Evolutionary conservation across 2,797 vertebrate species (phyloP).

Genomic region (Cyprinella venusta): DNA sequence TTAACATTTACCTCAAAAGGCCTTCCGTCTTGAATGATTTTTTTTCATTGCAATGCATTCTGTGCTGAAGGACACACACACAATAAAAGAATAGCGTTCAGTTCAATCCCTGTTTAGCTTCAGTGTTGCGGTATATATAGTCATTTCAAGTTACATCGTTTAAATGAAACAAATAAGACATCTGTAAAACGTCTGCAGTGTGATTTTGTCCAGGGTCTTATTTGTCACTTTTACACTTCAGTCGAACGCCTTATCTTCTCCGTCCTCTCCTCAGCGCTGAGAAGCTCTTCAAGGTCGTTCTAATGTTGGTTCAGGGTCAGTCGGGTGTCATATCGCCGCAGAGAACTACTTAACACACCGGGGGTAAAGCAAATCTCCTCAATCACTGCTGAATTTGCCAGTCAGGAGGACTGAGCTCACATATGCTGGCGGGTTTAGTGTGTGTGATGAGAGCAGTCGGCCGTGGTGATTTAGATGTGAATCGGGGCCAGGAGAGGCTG

Average conservation of each 20-base stretch:
- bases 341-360: constrained; percentile 68
- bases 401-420: constrained; percentile 77
- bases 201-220: background rate
- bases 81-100: background rate
- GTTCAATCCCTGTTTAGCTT: background rate
- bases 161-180: background rate
- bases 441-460: constrained; percentile 78
- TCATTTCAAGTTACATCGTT: background rate
- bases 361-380: constrained; percentile 71
- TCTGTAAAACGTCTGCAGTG: background rate
- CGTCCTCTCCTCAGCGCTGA: constrained; percentile 69
- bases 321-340: constrained; percentile 62
- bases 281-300: constrained; percentile 74
- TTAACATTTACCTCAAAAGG: background rate
- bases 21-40: background rate
- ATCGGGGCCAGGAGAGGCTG: constrained; percentile 62
- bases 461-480: constrained; percentile 75
- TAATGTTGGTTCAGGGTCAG: constrained; percentile 78
- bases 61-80: background rate
- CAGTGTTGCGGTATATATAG: background rate
- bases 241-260: constrained; percentile 75
- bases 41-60: background rate
- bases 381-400: constrained; percentile 75
- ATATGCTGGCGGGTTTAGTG: constrained; percentile 71
- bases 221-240: constrained; percentile 43